Evolutionary conservation across 2,888 invertebrate species (phyloP), one percentile per base, ranked within the genome.

Genomic region (Creontiades dilutus): DNA sequence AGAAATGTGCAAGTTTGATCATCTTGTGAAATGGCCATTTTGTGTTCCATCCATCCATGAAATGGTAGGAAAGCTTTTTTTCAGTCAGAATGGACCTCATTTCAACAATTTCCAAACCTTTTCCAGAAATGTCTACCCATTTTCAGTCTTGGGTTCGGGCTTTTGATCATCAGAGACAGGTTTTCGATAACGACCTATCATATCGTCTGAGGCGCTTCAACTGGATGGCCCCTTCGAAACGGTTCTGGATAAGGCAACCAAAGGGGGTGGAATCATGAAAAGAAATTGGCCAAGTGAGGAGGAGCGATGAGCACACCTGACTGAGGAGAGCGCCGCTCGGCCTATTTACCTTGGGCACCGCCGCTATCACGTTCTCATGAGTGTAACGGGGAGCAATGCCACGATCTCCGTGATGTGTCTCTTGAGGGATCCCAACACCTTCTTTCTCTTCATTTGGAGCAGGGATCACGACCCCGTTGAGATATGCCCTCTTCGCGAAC

Each of bases 371-470:
- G 89, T 89, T 89, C 75, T 84, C 84, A 82, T 84, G 82, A 84
- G 75, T 47, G 89, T 89, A 89, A 89, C 89, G 89, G 89, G 89
- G 75, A 84, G 75, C 89, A 52, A 75, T 89, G 47, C 89, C 89
- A 89, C 89, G 89, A 89, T 89, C 84, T 61, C 84, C 89, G 89
- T 89, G 89, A 89, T 89, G 82, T 89, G 89, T 89, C 89, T 61
- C 61, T 57, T 61, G 47, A 85, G 85, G n/a, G 85, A 37, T 78
- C 52, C 68, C 78, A 52, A 78, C 87, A 88, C 87, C 89, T 89
- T 89, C 89, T 89, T 89, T 89, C 89, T 89, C 81, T 81, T 89
- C 89, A 89, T 89, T 89, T 89, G 61, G 89, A 89, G 46, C 82
- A 89, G 81, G 23, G 89, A 89, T 89, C 89, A 89, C 89, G 89